Evolutionary conservation across 2,113 vertebrate species (phyloP).

Genomic region (Cavia aperea): DNA sequence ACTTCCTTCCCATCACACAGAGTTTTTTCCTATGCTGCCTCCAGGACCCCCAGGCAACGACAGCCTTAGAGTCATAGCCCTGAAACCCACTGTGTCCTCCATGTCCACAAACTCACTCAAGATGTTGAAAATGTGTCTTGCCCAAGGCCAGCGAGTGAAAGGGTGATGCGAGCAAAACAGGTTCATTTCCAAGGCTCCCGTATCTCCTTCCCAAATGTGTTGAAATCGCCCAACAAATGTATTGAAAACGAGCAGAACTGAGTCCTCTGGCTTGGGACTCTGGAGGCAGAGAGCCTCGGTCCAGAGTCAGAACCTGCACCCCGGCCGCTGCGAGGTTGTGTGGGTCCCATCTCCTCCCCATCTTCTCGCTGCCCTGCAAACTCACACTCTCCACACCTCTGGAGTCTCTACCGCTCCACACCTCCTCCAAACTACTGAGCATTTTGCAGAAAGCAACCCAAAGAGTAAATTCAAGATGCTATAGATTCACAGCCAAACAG

Average conservation of each 20-base stretch:
- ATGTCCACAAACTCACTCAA: not conserved
- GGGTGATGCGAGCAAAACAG: not conserved
- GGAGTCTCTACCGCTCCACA: not conserved
- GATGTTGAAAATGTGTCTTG: not conserved
- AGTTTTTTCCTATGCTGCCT: not conserved
- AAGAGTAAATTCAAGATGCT: not conserved
- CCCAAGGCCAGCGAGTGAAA: not conserved
- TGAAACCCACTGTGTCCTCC: not conserved
- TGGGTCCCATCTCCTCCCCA: not conserved
- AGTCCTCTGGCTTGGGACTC: not conserved
- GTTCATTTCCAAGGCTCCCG: not conserved
- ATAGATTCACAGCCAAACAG: not conserved
- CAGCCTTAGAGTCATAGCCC: not conserved
- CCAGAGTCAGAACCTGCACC: not conserved
- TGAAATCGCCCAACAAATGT: not conserved
- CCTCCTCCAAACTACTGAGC: not conserved
- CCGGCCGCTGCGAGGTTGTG: accelerated
- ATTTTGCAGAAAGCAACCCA: not conserved
- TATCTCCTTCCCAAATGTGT: not conserved
- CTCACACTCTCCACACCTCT: not conserved
- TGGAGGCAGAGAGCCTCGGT: not conserved
- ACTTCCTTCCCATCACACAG: not conserved
- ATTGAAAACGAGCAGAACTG: not conserved
- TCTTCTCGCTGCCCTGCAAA: too few relatives aligned
- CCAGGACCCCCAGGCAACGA: not conserved